Percentiles rank a stretch among this genome's conserved stretches.
phyloP scores from a whole-genome alignment of 2,888 invertebrate species.

The Conops quadrifasciatus region DNA sequence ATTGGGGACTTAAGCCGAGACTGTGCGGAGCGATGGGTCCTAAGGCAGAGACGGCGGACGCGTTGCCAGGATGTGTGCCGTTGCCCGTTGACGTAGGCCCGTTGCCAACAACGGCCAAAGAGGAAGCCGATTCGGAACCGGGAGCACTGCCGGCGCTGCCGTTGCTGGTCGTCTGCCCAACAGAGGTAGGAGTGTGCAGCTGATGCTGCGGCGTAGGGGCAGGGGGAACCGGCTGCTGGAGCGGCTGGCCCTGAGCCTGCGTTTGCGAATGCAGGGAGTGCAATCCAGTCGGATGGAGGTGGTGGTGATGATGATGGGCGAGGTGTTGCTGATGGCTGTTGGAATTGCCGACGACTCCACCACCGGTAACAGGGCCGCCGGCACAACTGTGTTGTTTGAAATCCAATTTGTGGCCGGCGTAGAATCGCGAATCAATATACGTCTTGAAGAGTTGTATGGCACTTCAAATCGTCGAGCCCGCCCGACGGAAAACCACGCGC shows the following conservation, averaged over 20 bases:
- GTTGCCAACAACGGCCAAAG: slow-evolving; percentile 56
- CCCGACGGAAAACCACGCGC: not conserved
- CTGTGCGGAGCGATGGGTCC: slow-evolving; percentile 58
- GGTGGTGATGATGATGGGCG: slow-evolving; percentile 37
- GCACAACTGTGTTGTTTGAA: slow-evolving; percentile 83
- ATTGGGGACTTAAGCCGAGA: slow-evolving; percentile 64
- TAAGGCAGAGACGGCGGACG: slow-evolving; percentile 49
- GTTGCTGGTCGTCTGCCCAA: slow-evolving; percentile 43
- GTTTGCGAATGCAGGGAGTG: slow-evolving; percentile 37
- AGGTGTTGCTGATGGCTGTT: slow-evolving; percentile 44
- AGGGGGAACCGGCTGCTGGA: slow-evolving; percentile 36
- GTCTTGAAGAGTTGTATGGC: slow-evolving; percentile 64
- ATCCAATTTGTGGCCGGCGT: slow-evolving; percentile 82
- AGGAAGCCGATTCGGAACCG: slow-evolving; percentile 47
- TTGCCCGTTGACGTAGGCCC: slow-evolving; percentile 57
- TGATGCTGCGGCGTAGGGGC: slow-evolving; percentile 19
- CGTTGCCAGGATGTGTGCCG: slow-evolving; percentile 47
- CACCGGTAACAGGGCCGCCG: slow-evolving; percentile 71
- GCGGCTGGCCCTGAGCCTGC: slow-evolving; percentile 43
- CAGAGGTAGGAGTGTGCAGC: slow-evolving; percentile 42
- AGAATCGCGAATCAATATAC: slow-evolving; percentile 65
- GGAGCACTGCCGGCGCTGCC: slow-evolving; percentile 48
- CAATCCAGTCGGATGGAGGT: slow-evolving; percentile 35
- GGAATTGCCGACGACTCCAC: slow-evolving; percentile 56
- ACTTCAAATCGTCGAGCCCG: slow-evolving; percentile 54